These are phyloP conservation scores for Agapostemon virescens DNA, from an alignment of 2,888 invertebrate genomes.

Conservation along the genomic window DNA sequence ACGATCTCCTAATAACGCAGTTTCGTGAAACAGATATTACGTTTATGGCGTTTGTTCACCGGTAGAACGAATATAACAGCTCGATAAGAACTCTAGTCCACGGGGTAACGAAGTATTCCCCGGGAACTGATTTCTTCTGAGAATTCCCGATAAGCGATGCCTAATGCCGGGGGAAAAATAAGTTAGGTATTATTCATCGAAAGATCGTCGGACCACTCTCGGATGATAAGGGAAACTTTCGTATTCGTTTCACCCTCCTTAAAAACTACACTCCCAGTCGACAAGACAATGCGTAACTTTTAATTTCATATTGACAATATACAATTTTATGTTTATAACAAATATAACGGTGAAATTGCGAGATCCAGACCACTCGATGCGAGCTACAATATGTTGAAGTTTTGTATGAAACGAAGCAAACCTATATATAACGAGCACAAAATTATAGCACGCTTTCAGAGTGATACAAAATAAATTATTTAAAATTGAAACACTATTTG, in stretches of 20 bases:
- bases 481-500: too few species aligned
- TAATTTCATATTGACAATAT: neutral
- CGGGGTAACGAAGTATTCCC: neutral
- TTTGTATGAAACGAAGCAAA: neutral
- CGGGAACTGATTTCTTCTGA: neutral
- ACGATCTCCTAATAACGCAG: constrained; percentile 84
- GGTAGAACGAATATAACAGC: neutral
- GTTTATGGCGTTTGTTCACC: constrained; percentile 12
- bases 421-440: neutral
- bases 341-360: neutral
- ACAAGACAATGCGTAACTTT: neutral
- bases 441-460: too few species aligned
- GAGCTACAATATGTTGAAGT: neutral
- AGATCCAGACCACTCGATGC: neutral
- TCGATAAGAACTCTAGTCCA: neutral
- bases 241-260: neutral
- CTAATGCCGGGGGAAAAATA: neutral
- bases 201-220: neutral
- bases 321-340: neutral
- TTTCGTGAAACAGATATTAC: constrained; percentile 36
- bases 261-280: neutral
- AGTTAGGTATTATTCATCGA: neutral
- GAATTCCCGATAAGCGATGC: neutral
- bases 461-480: too few species aligned
- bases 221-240: neutral